Conservation (phyloP, 2,797 vertebrate species). For the Darevskia nairensis region DNA sequence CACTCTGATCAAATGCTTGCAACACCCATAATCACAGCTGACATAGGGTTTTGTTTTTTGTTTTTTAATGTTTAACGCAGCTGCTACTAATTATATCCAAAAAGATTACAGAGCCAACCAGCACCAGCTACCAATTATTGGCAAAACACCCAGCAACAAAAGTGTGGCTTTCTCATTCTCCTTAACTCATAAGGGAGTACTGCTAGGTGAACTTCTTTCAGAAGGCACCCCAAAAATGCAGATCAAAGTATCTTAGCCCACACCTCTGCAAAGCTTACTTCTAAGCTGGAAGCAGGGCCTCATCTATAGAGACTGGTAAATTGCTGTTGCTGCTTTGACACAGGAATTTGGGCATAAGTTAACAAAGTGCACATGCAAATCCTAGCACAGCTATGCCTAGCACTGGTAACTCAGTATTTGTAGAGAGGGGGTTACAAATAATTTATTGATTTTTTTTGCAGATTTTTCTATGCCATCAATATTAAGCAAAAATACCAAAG, state of each 20-base stretch:
- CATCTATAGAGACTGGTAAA: not conserved
- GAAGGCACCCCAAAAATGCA: not conserved
- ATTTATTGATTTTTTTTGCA: too few species aligned
- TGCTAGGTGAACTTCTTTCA: not conserved
- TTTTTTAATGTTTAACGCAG: not conserved
- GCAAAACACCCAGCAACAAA: not conserved
- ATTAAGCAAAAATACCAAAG: too few species aligned
- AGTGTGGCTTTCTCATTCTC: not conserved
- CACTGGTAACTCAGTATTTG: not conserved
- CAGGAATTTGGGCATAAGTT: not conserved
- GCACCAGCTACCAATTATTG: not conserved
- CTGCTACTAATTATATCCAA: not conserved
- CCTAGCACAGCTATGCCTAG: too few species aligned
- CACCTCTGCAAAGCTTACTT: not conserved
- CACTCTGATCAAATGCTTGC: not conserved
- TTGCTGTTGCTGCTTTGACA: not conserved
- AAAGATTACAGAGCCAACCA: not conserved
- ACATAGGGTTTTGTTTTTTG: not conserved
- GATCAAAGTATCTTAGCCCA: not conserved
- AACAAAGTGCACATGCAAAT: not conserved
- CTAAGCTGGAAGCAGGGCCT: too few species aligned
- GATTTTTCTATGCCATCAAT: too few species aligned
- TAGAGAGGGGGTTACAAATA: not conserved
- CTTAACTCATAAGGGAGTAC: not conserved
- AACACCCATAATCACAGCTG: not conserved